Base-by-base conservation (phyloP, 2,888 invertebrate genomes). In the Atethmia centrago region DNA sequence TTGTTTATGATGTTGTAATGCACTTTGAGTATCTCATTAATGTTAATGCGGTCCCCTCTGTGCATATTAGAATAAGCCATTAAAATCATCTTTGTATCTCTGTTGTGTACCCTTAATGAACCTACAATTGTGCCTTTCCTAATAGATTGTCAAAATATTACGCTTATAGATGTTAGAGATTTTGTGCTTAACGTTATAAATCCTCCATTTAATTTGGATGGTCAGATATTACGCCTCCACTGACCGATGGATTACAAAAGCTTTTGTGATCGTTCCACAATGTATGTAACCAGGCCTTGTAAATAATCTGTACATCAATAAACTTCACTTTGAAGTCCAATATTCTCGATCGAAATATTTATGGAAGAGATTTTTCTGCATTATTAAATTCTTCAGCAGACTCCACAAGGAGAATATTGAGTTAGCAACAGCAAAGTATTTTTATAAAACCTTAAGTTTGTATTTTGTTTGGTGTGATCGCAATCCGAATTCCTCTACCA, bases 1-100 rank as follows among this genome's bases (percentile, higher is more conserved):
- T 80, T 80, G 86, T 88, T 79, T 85, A 82, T 88, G 90, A 89
- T 90, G 89, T 90, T 89, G 90, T 90, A 86, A 89, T 88, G 88
- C 83, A 88, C 88, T 90, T 90, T 89, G 86, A 85, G 82, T 87
- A 82, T 79, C 79, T 80, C 74, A 79, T 86, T 84, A 79, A 85
- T 82, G 59, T 76, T 85, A 74, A n/a, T n/a, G n/a, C n/a, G n/a
- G n/a, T 74, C 67, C n/a, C n/a, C n/a, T n/a, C n/a, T 68, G 66
- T 79, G 65, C 74, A 82, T 87, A 79, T 80, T 81, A 83, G 68
- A 80, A 81, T 74, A 79, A 51, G 79, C 74, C 83, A 85, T 83
- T 83, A 79, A 64, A 78, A 78, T 85, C 84, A 77, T 70, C 75
- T 82, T 84, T 79, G 73, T 84, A 64, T 84, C 56, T 63, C 58